Percentiles rank a stretch among this genome's conserved stretches.
Evolutionary conservation across 2,113 vertebrate species (phyloP).

Genomic region (Phyllostomus hastatus): DNA sequence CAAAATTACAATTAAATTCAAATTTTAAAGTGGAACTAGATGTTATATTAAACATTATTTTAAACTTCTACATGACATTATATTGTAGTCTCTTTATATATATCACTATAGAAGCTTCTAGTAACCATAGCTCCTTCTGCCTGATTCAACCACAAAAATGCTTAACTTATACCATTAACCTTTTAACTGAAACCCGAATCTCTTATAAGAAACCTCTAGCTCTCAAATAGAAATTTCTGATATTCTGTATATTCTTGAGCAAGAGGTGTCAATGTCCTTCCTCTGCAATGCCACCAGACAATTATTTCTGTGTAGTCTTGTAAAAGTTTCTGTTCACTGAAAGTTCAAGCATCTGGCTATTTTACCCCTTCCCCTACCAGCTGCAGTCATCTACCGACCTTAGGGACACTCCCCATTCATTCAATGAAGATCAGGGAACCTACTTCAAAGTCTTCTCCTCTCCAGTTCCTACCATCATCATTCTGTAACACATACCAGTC

Average conservation of each 20-base stretch:
- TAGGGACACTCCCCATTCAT: not conserved
- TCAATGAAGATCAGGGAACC: not conserved
- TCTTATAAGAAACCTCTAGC: not conserved
- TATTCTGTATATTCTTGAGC: not conserved
- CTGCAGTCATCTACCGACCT: not conserved
- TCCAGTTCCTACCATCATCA: not conserved
- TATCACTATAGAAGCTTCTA: not conserved
- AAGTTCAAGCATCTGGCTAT: not conserved
- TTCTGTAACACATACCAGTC: not conserved
- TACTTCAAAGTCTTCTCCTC: not conserved
- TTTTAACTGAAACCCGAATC: slow-evolving; percentile 4
- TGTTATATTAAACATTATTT: slow-evolving; percentile 10
- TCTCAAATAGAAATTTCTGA: not conserved
- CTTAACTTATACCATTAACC: not conserved
- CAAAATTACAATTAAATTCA: slow-evolving; percentile 62
- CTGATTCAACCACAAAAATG: not conserved
- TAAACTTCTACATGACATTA: not conserved
- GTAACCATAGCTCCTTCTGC: not conserved
- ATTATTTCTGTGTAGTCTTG: not conserved
- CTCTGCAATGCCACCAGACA: not conserved
- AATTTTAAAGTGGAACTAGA: not conserved
- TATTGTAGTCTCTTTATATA: not conserved
- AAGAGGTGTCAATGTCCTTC: not conserved
- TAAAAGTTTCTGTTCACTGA: not conserved
- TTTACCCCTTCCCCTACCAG: not conserved